A percentile compares a stretch with the other conserved stretches of the same genome.
phyloP scores from a whole-genome alignment of 64 coral and sea anemone genomes.

The Montipora cactus region DNA sequence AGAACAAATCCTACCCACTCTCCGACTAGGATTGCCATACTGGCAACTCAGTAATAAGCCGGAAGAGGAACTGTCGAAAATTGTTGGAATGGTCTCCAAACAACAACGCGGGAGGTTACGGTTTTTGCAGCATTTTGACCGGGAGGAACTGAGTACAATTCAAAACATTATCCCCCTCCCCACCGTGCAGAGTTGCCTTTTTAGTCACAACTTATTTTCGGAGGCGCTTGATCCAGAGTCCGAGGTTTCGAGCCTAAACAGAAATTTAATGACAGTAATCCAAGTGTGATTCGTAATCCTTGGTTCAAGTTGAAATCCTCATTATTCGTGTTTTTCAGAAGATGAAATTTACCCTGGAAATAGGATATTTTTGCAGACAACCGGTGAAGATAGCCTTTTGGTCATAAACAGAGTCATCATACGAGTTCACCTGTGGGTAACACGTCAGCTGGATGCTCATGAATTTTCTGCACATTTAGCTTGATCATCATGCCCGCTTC shows the following conservation, averaged over 20 bases:
- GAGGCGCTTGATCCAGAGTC: background rate
- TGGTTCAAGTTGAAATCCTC: background rate
- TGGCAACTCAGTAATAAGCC: too few species aligned
- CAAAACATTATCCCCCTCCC: background rate
- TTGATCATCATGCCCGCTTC: slow-evolving; percentile 79
- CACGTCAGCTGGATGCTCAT: background rate
- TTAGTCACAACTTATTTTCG: background rate
- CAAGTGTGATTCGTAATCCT: background rate
- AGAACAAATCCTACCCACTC: too few species aligned
- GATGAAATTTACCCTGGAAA: background rate
- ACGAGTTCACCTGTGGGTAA: background rate
- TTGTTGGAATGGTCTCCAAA: too few species aligned
- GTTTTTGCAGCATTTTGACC: background rate
- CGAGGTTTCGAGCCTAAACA: background rate
- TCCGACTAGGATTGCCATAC: too few species aligned
- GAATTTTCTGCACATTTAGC: slow-evolving; percentile 15
- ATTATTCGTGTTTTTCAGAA: background rate
- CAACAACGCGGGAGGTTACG: too few species aligned
- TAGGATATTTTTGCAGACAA: background rate
- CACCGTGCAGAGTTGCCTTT: background rate
- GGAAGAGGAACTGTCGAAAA: too few species aligned
- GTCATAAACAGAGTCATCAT: background rate
- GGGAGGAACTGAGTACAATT: background rate
- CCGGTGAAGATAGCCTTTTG: slow-evolving; percentile 16
- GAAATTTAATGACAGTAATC: background rate